These are phyloP conservation scores for Fukomys damarensis DNA, from an alignment of 2,113 vertebrate genomes.

Conservation along the genomic window DNA sequence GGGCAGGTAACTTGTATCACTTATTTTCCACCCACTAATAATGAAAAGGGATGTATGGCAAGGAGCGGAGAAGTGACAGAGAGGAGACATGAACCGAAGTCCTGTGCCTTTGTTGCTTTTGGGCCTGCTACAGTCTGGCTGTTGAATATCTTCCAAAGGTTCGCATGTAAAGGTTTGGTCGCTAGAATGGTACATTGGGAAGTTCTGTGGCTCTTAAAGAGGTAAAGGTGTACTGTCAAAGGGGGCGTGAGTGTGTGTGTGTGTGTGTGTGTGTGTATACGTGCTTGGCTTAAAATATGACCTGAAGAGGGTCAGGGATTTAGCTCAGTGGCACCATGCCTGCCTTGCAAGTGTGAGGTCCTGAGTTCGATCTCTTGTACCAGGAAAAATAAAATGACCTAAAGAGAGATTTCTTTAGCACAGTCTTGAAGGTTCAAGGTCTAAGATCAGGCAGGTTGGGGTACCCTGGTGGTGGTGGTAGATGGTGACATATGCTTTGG, in stretches of 20 bases:
- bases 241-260: background rate
- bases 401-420: background rate
- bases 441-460: background rate
- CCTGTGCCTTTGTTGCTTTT: background rate
- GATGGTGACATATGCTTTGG: background rate
- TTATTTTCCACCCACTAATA: background rate
- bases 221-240: background rate
- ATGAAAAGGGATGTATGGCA: background rate
- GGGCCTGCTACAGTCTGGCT: background rate
- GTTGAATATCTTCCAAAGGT: background rate
- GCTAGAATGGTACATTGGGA: background rate
- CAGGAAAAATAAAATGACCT: too few species aligned
- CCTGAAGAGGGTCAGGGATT: background rate
- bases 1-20: background rate
- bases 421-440: background rate
- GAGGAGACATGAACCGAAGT: background rate
- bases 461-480: background rate
- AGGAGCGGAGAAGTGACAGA: background rate
- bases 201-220: background rate
- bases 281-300: background rate
- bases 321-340: background rate
- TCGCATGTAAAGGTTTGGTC: background rate
- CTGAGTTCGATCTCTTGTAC: too few species aligned
- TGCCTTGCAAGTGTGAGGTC: too few species aligned
- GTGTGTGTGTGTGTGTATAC: background rate